Percentiles rank a stretch among this genome's conserved stretches.
These are phyloP conservation scores for Enoplosus armatus DNA, from an alignment of 2,797 vertebrate genomes.

Conservation along the genomic window DNA sequence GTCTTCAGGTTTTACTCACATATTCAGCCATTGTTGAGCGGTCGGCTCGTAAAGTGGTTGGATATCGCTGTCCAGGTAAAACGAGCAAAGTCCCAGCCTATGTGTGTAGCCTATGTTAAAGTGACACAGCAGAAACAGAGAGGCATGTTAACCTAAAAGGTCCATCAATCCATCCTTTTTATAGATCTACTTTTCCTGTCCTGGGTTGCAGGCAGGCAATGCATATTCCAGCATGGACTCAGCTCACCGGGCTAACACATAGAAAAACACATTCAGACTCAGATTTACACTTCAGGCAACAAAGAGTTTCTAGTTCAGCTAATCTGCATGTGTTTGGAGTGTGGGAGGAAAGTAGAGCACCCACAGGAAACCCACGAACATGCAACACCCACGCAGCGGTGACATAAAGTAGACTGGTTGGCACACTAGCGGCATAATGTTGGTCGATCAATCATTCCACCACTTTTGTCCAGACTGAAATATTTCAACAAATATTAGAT, in stretches of 20 bases:
- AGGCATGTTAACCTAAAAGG: neutral
- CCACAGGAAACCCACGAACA: neutral
- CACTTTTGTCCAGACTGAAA: too few relatives aligned
- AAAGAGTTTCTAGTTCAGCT: conserved; percentile 3
- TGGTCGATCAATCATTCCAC: neutral
- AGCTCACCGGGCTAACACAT: neutral
- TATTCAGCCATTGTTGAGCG: conserved; percentile 18
- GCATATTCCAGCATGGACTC: neutral
- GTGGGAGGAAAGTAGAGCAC: neutral
- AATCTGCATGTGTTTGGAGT: neutral
- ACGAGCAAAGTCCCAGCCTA: neutral
- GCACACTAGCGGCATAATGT: neutral
- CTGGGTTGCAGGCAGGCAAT: neutral
- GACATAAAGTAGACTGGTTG: neutral
- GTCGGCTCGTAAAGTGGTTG: conserved; percentile 29
- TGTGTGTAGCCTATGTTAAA: neutral
- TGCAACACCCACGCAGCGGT: neutral
- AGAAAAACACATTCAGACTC: neutral
- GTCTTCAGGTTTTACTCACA: conserved; percentile 16
- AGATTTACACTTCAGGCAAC: conserved; percentile 4
- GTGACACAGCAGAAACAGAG: conserved; percentile 24
- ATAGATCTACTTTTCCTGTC: neutral
- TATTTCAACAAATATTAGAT: neutral
- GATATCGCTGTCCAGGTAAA: conserved; percentile 10
- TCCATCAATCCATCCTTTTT: conserved; percentile 19